Evolutionary conservation across 2,113 vertebrate genomes (phyloP).

Genomic region (Noturus placidus): DNA sequence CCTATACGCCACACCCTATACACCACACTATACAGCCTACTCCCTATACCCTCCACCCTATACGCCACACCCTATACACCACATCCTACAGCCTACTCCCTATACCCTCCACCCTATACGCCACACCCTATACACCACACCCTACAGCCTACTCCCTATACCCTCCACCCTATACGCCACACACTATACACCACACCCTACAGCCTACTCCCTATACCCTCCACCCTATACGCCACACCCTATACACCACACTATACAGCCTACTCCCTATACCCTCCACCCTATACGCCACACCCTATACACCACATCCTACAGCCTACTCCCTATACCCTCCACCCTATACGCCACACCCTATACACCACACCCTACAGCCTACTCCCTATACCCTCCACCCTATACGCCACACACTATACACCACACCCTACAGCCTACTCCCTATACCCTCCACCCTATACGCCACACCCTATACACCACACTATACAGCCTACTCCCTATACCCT

Average conservation of each 20-base stretch:
- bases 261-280: not conserved
- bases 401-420: not conserved
- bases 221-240: too few relatives aligned
- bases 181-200: not conserved
- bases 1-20: too few relatives aligned
- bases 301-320: too few relatives aligned
- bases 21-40: not conserved
- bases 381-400: not conserved
- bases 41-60: not conserved
- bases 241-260: not conserved
- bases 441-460: not conserved
- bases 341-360: not conserved
- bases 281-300: not conserved
- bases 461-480: too few relatives aligned
- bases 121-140: not conserved
- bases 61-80: too few relatives aligned
- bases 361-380: not conserved
- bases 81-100: not conserved
- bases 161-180: too few relatives aligned
- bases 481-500: not conserved
- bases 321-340: not conserved
- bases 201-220: not conserved
- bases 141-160: not conserved
- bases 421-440: not conserved
- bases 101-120: not conserved